phyloP scores from a whole-genome alignment of 2,888 invertebrate species.

The Coleophora deauratella region DNA sequence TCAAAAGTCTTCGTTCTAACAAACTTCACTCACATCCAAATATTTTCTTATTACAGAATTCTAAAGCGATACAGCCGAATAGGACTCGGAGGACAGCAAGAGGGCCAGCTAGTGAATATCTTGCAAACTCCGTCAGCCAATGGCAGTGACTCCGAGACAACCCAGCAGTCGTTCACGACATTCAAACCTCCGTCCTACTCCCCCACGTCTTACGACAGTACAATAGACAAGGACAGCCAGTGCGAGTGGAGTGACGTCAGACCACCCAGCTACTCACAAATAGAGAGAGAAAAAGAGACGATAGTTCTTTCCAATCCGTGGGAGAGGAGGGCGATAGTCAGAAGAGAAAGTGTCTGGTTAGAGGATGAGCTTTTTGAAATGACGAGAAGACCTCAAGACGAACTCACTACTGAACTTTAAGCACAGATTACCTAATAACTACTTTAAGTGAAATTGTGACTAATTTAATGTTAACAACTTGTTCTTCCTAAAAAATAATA shows the following conservation, averaged over 20 bases:
- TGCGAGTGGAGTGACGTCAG: constrained; percentile 73
- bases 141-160: constrained; percentile 52
- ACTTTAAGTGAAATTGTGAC: too few species aligned
- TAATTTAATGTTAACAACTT: too few species aligned
- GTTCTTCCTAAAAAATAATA: too few species aligned
- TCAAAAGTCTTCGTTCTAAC: too few species aligned
- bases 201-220: constrained; percentile 65
- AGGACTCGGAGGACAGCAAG: constrained; percentile 72
- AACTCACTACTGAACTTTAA: constrained; percentile 89
- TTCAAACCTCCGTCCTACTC: constrained; percentile 69
- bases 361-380: constrained; percentile 89
- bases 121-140: constrained; percentile 76
- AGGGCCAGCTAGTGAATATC: constrained; percentile 85
- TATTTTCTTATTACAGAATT: constrained; percentile 47
- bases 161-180: constrained; percentile 65
- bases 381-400: constrained; percentile 90
- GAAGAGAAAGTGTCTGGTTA: constrained; percentile 77
- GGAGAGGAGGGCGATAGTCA: constrained; percentile 64
- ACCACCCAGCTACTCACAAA: constrained; percentile 66
- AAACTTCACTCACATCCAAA: too few species aligned
- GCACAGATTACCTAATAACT: too few species aligned
- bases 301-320: constrained; percentile 63
- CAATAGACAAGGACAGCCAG: constrained; percentile 61
- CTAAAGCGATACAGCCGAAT: constrained; percentile 79
- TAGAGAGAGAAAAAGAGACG: constrained; percentile 51